A percentile compares a stretch with the other conserved stretches of the same genome.
These are phyloP conservation scores for Anarrhichthys ocellatus DNA, from an alignment of 2,113 vertebrate genomes.

Conservation along the genomic window DNA sequence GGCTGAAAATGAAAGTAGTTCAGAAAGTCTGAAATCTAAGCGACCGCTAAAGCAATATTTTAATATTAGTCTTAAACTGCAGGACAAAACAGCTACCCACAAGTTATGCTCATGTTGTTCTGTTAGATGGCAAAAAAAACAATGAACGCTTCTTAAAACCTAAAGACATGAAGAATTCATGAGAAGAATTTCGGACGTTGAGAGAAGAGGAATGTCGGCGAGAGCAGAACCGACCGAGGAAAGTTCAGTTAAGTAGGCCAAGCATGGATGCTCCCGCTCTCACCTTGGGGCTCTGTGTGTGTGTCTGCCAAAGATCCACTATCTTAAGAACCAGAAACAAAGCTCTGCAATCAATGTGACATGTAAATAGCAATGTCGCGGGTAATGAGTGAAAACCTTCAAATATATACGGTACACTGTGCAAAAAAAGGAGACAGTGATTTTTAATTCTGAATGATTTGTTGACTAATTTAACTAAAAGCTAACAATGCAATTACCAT, in stretches of 20 bases:
- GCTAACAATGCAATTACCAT: constrained; percentile 43
- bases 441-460: constrained; percentile 1
- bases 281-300: constrained; percentile 54
- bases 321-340: constrained; percentile 37
- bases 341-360: constrained; percentile 24
- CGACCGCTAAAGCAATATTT: background rate
- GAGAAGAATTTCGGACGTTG: constrained; percentile 15
- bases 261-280: constrained; percentile 45
- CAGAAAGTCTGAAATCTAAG: background rate
- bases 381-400: constrained; percentile 19
- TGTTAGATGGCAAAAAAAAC: background rate
- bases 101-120: background rate
- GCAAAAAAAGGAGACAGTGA: background rate
- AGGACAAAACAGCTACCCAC: background rate
- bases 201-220: constrained; percentile 8
- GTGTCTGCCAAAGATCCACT: constrained; percentile 30
- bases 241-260: constrained; percentile 55
- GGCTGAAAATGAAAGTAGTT: background rate
- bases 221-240: constrained; percentile 1
- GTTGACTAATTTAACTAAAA: constrained; percentile 17
- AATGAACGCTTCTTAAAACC: background rate
- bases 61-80: background rate
- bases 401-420: background rate
- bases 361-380: constrained; percentile 8
- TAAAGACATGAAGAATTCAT: constrained; percentile 6